Evolutionary conservation across 1,140 invertebrate genomes (phyloP).

Genomic region (Halictus rubicundus): DNA sequence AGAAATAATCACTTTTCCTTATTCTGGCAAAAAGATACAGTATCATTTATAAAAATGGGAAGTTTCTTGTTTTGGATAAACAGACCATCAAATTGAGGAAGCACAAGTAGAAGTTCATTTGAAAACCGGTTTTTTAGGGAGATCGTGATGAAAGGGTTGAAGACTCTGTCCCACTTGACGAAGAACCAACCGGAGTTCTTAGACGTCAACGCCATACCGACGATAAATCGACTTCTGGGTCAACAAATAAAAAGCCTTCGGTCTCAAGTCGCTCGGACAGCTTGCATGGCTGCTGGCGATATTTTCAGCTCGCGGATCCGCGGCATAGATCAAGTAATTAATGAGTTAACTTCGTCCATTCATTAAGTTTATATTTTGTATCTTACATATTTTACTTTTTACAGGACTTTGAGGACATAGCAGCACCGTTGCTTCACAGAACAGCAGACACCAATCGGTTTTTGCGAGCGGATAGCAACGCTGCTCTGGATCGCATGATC

Average conservation of each 20-base stretch:
- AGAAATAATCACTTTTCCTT: no score
- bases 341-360: background rate
- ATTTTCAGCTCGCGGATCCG: constrained; percentile 87
- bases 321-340: constrained; percentile 86
- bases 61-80: no score
- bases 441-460: constrained; percentile 96
- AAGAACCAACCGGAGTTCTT: constrained; percentile 86
- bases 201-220: constrained; percentile 81
- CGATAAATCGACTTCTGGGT: constrained; percentile 86
- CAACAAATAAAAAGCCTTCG: constrained; percentile 92
- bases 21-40: no score
- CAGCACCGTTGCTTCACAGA: constrained; percentile 89
- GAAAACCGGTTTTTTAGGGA: constrained; percentile 83
- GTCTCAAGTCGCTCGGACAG: constrained; percentile 93
- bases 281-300: constrained; percentile 89
- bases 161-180: constrained; percentile 86
- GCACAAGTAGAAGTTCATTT: no score
- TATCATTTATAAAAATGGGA: no score
- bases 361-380: background rate
- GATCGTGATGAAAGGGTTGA: constrained; percentile 88
- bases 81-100: background rate
- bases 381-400: background rate
- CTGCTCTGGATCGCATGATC: constrained; percentile 90
- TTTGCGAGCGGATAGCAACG: constrained; percentile 91
- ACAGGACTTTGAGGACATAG: constrained; percentile 92